Evolutionary conservation across 2,888 invertebrate species (phyloP), one percentile per base, ranked within the genome.

Genomic region (Dimorphilus gyrociliatus): DNA sequence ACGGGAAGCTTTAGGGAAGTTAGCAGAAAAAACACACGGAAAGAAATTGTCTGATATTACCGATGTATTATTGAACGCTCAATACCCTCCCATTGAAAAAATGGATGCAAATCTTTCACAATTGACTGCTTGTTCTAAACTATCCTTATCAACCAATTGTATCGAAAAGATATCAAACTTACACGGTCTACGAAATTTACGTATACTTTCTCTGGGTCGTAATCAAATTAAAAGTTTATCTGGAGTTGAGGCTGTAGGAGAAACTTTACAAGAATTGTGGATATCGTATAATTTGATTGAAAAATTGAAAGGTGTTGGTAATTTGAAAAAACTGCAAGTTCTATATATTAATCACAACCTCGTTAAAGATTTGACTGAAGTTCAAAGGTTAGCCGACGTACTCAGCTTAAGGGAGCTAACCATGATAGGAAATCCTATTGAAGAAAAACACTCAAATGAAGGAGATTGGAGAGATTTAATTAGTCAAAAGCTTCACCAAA

Each of bases 231-330:
- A 7, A 7, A 5, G 14, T 6, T 23, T 28, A 15, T 21, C 28
- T 6, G 28, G 28, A 3, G 14, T 28, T 15, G 28, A 28, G 19
- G 21, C 28, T 12, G 28, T 28, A 2, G 23, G 28, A n/a, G 10
- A 6, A n/a, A 28, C 28, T 2, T 16, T 28, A 10, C 8, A 17
- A 12, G 28, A 28, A 10, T 23, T 28, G 19, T 28, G 28, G 28
- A 16, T 28, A 15, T 28, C 28, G 8, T 28, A 28, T 16, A 28
- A 28, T 23, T 23, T 21, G 28, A 19, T 28, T 4, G 28, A 28
- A 23, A 28, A 28, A 10, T 23, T 28, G 14, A 28, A 28, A 28
- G 28, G 28, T 28, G 8, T 2, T 19, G 6, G n/a, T 15, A 21
- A n/a, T 21, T 21, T 21, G n/a, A 21, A 21, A n/a, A n/a, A 21